phyloP scores from a whole-genome alignment of 2,113 vertebrate species.

The Catagonus wagneri region DNA sequence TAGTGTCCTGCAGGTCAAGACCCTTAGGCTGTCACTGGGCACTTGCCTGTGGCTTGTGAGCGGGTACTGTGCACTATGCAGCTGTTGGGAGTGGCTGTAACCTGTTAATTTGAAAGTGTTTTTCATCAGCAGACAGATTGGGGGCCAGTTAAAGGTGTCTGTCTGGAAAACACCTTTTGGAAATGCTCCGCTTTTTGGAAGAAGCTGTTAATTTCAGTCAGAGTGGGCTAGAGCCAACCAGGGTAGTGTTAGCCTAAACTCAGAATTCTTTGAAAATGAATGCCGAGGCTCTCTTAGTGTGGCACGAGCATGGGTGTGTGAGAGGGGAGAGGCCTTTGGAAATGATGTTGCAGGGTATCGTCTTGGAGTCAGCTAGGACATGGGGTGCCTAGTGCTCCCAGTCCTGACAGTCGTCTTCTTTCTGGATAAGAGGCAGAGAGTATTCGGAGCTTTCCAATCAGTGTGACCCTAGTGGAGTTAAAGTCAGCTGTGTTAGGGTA shows the following conservation, averaged over 20 bases:
- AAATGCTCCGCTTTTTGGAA: not conserved
- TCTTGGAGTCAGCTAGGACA: not conserved
- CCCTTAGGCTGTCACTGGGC: not conserved
- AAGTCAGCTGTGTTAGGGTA: not conserved
- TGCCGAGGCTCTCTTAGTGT: not conserved
- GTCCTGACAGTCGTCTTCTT: conserved; percentile 1
- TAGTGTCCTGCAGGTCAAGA: conserved; percentile 49
- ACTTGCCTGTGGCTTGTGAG: not conserved
- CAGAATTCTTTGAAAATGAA: not conserved
- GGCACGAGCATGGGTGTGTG: not conserved
- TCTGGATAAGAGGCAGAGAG: not conserved
- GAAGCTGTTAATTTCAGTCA: not conserved
- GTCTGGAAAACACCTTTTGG: not conserved
- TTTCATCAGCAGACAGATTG: not conserved
- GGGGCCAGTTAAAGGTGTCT: not conserved
- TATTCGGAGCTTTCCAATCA: not conserved
- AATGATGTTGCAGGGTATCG: not conserved
- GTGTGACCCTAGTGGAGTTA: not conserved
- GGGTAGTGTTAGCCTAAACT: not conserved
- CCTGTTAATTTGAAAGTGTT: not conserved
- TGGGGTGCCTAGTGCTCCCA: not conserved
- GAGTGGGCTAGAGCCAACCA: not conserved
- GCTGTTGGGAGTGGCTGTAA: not conserved
- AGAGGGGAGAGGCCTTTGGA: not conserved
- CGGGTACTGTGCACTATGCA: not conserved